Evolutionary conservation across 2,888 invertebrate genomes (phyloP).

Genomic region (Latrodectus hesperus): DNA sequence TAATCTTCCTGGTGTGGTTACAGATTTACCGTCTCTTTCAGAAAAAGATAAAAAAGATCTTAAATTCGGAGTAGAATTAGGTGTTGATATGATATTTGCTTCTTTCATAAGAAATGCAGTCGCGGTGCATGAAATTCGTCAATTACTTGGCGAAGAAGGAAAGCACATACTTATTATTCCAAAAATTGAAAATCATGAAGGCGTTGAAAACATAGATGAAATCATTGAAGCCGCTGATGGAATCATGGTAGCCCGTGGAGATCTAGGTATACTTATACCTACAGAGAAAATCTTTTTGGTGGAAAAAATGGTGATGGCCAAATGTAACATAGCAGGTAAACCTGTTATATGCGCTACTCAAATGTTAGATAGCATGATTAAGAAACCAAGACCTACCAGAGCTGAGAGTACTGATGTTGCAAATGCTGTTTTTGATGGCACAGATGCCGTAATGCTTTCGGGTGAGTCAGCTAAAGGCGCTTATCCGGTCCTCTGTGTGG

Average conservation of each 20-base stretch:
- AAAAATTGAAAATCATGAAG: constrained; percentile 57
- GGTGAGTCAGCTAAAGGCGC: background rate
- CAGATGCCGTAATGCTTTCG: background rate
- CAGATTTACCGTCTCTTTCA: background rate
- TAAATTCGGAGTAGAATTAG: constrained; percentile 8
- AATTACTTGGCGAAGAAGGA: background rate
- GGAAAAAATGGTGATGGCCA: constrained; percentile 50
- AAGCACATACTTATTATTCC: constrained; percentile 36
- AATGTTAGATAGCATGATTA: constrained; percentile 63
- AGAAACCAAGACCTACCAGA: constrained; percentile 14
- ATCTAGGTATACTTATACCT: constrained; percentile 41
- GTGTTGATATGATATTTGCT: constrained; percentile 16
- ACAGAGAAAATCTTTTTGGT: constrained; percentile 6
- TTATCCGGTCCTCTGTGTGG: constrained; percentile 19
- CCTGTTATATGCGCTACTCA: constrained; percentile 62
- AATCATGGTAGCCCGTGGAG: constrained; percentile 66
- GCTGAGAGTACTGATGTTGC: background rate
- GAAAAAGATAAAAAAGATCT: constrained; percentile 12
- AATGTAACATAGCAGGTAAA: constrained; percentile 26
- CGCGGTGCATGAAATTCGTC: background rate
- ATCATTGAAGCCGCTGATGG: constrained; percentile 53
- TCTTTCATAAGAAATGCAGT: background rate
- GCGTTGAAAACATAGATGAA: constrained; percentile 45
- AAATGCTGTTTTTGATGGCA: background rate
- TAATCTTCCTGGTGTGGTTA: background rate